Evolutionary conservation across 2,113 vertebrate species (phyloP), one percentile per base, ranked within the genome.

Genomic region (Sciurus niger): DNA sequence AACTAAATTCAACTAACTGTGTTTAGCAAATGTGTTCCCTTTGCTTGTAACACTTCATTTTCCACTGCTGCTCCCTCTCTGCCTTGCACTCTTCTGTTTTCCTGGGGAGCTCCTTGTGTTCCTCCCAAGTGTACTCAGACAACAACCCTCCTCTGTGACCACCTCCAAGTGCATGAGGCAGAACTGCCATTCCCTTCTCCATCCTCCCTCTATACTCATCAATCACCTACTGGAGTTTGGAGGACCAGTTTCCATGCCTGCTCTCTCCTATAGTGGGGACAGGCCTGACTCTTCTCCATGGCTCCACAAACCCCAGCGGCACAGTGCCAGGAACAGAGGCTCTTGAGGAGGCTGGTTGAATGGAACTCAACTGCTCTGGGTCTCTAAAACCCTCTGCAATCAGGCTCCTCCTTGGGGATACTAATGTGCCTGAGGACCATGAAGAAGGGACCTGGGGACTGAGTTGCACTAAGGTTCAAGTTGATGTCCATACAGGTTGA

Each of bases 101-200:
- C 24, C n/a, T 90, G 37, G 68, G 73, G 30, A 51, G 74, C 4
- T 25, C 60, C 46, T 68, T 1, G 0, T 0, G 3, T 73, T 48
- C 63, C 68, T 48, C 82, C 60, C 55, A 34, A 51, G 32, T 18
- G 43, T 30, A 22, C 40, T 17, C n/a, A 37, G 28, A 24, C 16
- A 20, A 25, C 3, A 1, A 25, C 22, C 48, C 40, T 82, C 53
- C 30, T 60, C 78, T 11, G 7, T 9, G 5, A 8, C 65, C 37
- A 25, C 5, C 28, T 74, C 10, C 7, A 4, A 2, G 72, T 17
- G 2, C 8, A 4, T 1, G 0, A 28, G 28, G 6, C 1, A 7
- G 65, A 34, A 28, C 43, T 28, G 40, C n/a, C 48, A 60, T 25
- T 20, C 34, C 20, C 1, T 43, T 67, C 55, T 34, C 46, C 4